A percentile compares a stretch with the other conserved stretches of the same genome.
phyloP scores from a whole-genome alignment of 1,140 invertebrate genomes.

The Lerema accius region DNA sequence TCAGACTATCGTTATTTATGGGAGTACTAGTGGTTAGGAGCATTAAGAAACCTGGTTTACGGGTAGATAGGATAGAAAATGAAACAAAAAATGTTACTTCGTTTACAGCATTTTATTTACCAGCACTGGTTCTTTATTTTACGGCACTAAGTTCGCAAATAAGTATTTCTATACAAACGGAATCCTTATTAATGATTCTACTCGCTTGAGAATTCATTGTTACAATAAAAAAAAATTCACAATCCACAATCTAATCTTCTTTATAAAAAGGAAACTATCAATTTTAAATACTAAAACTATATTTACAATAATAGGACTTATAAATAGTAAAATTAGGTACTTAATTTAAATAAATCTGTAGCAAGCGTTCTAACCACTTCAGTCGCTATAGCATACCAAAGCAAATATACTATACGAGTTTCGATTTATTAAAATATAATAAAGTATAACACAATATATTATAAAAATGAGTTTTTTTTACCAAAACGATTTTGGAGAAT shows the following conservation, averaged over 20 bases:
- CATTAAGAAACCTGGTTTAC: neutral
- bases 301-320: conserved; percentile 75
- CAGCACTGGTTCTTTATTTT: conserved; percentile 56
- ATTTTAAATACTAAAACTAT: conserved; percentile 78
- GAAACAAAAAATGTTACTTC: conserved; percentile 39
- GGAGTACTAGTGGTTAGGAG: no score
- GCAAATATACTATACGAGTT: conserved; percentile 23
- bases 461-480: neutral
- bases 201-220: conserved; percentile 14
- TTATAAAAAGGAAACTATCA: conserved; percentile 65
- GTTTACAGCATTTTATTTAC: conserved; percentile 70
- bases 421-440: conserved; percentile 1
- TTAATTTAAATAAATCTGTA: conserved; percentile 62
- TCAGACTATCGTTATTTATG: no score
- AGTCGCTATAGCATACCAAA: conserved; percentile 54
- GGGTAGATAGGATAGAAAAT: neutral
- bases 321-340: conserved; percentile 51
- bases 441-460: neutral
- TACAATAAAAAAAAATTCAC: conserved; percentile 35
- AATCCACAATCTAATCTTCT: conserved; percentile 39
- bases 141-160: conserved; percentile 26
- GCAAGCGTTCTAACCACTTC: conserved; percentile 58
- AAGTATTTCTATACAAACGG: conserved; percentile 20
- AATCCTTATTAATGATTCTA: conserved; percentile 6
- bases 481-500: neutral